These are phyloP conservation scores for Polypterus bichir DNA, from an alignment of 2,113 vertebrate genomes.

Conservation along the genomic window DNA sequence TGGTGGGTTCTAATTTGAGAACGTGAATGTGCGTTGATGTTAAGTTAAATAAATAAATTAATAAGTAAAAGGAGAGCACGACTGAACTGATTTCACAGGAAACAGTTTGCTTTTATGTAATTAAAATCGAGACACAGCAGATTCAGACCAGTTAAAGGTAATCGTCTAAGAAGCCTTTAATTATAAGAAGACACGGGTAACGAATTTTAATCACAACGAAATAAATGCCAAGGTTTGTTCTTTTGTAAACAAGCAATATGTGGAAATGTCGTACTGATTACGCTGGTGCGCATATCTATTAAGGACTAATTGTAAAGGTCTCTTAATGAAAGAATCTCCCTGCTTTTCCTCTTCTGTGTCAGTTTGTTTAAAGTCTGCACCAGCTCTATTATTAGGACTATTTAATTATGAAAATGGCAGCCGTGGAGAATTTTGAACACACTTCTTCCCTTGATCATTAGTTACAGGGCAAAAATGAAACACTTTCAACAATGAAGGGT, in stretches of 20 bases:
- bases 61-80: neutral
- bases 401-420: constrained; percentile 98
- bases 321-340: constrained; percentile 60
- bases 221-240: constrained; percentile 51
- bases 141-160: neutral
- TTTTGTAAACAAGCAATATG: constrained; percentile 44
- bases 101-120: neutral
- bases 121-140: neutral
- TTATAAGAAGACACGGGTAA: constrained; percentile 23
- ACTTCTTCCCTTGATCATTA: constrained; percentile 86
- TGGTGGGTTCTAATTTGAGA: neutral
- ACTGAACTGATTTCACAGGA: neutral
- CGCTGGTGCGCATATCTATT: constrained; percentile 58
- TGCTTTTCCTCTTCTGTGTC: constrained; percentile 46
- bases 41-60: neutral
- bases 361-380: constrained; percentile 85
- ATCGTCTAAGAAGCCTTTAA: constrained; percentile 18
- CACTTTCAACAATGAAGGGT: constrained; percentile 93
- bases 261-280: constrained; percentile 52
- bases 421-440: constrained; percentile 85
- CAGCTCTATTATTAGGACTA: constrained; percentile 90
- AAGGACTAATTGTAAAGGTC: constrained; percentile 65
- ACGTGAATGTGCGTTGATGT: neutral
- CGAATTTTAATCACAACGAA: constrained; percentile 43
- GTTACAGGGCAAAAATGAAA: constrained; percentile 85